These are phyloP conservation scores for rat (Rattus norvegicus) DNA, from an alignment of 2,113 vertebrate species.

Conservation along the genomic window DNA sequence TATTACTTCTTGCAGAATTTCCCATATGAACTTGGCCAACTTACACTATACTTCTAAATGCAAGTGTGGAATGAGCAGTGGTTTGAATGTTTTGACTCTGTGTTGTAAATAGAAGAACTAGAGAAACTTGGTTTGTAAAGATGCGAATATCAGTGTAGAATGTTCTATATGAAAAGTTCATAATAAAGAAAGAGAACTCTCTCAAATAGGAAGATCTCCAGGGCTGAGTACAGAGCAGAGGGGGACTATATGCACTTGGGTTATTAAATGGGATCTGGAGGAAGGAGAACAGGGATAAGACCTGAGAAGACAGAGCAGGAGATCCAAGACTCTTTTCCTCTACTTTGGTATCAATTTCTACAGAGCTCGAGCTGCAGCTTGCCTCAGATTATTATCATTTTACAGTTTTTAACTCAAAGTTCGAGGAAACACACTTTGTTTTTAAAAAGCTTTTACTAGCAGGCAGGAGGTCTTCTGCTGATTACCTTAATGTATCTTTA, in stretches of 20 bases:
- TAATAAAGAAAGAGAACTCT: background rate
- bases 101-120: background rate
- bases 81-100: background rate
- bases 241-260: background rate
- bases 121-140: background rate
- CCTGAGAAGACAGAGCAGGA: background rate
- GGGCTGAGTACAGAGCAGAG: background rate
- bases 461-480: background rate
- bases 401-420: background rate
- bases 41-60: background rate
- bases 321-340: background rate
- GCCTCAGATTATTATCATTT: background rate
- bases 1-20: background rate
- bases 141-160: background rate
- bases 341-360: background rate
- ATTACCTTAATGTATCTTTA: slow-evolving; percentile 5
- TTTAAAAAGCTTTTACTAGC: slow-evolving; percentile 47
- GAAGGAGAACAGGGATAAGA: background rate
- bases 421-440: background rate
- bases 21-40: background rate
- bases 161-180: background rate
- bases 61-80: background rate
- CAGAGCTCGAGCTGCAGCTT: background rate
- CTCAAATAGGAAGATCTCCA: background rate
- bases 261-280: background rate